Evolutionary conservation across 2,888 invertebrate genomes (phyloP).

Genomic region (Opisthograptis luteolata): DNA sequence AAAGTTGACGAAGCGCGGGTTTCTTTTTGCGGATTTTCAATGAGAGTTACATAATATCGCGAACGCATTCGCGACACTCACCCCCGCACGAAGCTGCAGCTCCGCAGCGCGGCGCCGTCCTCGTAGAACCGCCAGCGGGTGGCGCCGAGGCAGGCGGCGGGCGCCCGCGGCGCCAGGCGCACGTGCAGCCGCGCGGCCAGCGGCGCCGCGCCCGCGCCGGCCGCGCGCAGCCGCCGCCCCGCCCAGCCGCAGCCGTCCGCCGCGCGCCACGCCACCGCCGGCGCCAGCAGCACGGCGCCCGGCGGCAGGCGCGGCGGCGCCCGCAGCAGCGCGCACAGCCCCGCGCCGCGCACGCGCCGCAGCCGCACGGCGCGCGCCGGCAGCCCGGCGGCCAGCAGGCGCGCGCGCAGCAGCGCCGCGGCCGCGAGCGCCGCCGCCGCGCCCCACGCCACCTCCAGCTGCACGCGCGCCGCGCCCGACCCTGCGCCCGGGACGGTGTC

Average conservation of each 20-base stretch:
- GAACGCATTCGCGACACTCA: too few species aligned
- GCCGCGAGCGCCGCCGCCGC: background rate
- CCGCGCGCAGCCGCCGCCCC: too few species aligned
- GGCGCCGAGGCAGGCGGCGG: background rate
- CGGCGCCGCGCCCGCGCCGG: slow-evolving; percentile 47
- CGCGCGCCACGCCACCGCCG: too few species aligned
- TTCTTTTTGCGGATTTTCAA: too few species aligned
- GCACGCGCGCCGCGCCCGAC: background rate
- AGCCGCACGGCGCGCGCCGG: background rate
- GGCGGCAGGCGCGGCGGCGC: too few species aligned
- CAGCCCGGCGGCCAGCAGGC: too few species aligned
- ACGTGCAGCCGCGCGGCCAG: slow-evolving; percentile 33
- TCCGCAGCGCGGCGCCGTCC: too few species aligned
- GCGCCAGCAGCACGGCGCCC: background rate
- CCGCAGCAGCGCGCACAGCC: slow-evolving; percentile 8
- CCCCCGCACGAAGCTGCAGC: too few species aligned
- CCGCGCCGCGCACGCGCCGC: background rate
- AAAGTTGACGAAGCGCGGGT: too few species aligned
- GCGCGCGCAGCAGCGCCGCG: background rate
- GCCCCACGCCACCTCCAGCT: background rate
- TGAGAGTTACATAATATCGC: too few species aligned
- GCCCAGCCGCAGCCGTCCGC: too few species aligned
- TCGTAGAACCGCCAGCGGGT: background rate
- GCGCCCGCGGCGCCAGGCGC: slow-evolving; percentile 1
- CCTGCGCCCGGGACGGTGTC: too few species aligned